A percentile compares a stretch with the other conserved stretches of the same genome.
Evolutionary conservation across 2,797 vertebrate species (phyloP).

Genomic region (Coranthus polyacanthus): DNA sequence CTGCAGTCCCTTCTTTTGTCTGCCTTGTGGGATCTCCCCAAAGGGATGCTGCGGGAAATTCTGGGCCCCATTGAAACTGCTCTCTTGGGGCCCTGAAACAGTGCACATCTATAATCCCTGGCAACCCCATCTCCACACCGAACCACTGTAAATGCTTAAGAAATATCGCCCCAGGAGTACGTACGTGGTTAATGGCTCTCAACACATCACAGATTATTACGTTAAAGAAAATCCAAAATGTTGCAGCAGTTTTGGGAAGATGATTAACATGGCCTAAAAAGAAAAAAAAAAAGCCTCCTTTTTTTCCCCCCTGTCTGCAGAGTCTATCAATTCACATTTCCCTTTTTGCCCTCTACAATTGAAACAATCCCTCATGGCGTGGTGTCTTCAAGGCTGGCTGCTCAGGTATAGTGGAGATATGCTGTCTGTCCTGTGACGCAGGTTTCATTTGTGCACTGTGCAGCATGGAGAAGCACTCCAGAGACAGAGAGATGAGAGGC

Average conservation of each 20-base stretch:
- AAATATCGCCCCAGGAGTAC: constrained; percentile 40
- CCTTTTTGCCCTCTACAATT: constrained; percentile 50
- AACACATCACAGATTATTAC: constrained; percentile 30
- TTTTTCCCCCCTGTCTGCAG: constrained; percentile 49
- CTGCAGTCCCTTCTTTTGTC: constrained; percentile 29
- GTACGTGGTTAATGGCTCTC: constrained; percentile 42
- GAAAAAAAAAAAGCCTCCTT: too few species aligned
- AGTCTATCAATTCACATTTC: constrained; percentile 65
- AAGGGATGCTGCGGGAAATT: constrained; percentile 35
- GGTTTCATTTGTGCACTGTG: constrained; percentile 66
- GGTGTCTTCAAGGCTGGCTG: constrained; percentile 72
- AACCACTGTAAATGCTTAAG: constrained; percentile 28
- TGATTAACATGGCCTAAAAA: constrained; percentile 13
- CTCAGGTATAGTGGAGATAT: constrained; percentile 65
- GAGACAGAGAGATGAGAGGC: constrained; percentile 32
- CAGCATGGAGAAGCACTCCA: constrained; percentile 52
- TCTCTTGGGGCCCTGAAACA: constrained; percentile 58
- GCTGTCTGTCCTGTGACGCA: constrained; percentile 63
- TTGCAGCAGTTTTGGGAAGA: constrained; percentile 7
- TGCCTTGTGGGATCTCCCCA: constrained; percentile 37
- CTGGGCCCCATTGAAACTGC: constrained; percentile 49
- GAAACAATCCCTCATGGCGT: constrained; percentile 58
- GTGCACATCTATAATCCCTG: constrained; percentile 58
- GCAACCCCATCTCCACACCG: constrained; percentile 29
- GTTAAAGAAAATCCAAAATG: constrained; percentile 37